Evolutionary conservation across 2,797 vertebrate genomes (phyloP).

Genomic region (Anabas testudineus): DNA sequence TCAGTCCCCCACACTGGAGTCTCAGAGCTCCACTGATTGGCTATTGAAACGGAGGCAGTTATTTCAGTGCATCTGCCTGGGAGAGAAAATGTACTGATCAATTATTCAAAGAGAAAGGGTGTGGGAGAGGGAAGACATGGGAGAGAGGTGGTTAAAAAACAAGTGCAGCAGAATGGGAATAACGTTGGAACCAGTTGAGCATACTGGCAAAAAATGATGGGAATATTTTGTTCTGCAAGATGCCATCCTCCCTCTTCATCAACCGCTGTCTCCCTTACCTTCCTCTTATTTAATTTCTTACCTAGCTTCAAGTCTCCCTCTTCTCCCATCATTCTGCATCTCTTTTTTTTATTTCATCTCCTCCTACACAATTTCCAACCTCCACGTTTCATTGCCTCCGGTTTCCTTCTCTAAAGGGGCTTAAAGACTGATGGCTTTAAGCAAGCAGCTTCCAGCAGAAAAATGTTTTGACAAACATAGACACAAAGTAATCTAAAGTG

Average conservation of each 20-base stretch:
- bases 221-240: conserved; percentile 23
- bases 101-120: conserved; percentile 81
- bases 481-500: conserved; percentile 4
- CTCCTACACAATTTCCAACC: conserved; percentile 47
- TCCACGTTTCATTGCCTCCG: conserved; percentile 34
- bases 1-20: conserved; percentile 39
- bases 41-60: conserved; percentile 62
- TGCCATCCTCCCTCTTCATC: conserved; percentile 3
- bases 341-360: conserved; percentile 45
- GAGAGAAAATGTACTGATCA: conserved; percentile 76
- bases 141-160: conserved; percentile 42
- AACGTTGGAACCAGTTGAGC: conserved; percentile 38
- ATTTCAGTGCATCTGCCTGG: conserved; percentile 61
- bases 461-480: conserved; percentile 27
- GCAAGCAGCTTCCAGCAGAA: conserved; percentile 23
- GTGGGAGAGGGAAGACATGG: conserved; percentile 47
- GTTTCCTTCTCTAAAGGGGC: conserved; percentile 37
- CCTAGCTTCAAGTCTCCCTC: conserved; percentile 12
- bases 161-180: conserved; percentile 35
- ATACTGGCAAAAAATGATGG: conserved; percentile 11
- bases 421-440: conserved; percentile 37
- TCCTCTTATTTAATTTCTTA: conserved; percentile 11
- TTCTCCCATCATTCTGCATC: conserved; percentile 25
- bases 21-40: conserved; percentile 54
- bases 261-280: neutral